phyloP scores from a whole-genome alignment of 2,888 invertebrate species.

The Lymantria dispar region DNA sequence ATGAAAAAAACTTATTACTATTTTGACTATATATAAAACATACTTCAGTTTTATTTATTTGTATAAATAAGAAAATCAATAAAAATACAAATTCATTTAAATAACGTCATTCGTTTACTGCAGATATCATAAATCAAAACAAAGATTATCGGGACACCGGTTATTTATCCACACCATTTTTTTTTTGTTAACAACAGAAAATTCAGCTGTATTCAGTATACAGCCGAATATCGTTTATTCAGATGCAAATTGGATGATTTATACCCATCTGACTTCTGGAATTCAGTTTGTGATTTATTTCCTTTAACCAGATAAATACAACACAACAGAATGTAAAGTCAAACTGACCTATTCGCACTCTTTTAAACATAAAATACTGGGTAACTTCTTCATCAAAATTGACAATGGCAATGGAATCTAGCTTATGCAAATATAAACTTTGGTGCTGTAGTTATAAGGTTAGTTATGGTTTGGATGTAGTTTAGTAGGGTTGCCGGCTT shows the following conservation, averaged over 20 bases:
- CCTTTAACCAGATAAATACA: constrained; percentile 10
- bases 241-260: constrained; percentile 19
- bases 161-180: background rate
- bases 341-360: constrained; percentile 24
- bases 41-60: too few relatives aligned
- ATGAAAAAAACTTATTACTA: too few relatives aligned
- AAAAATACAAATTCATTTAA: too few relatives aligned
- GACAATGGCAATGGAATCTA: background rate
- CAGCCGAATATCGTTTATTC: constrained; percentile 18
- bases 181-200: constrained; percentile 2
- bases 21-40: too few relatives aligned
- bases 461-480: constrained; percentile 5
- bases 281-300: constrained; percentile 21
- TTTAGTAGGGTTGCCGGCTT: constrained; percentile 24
- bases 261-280: constrained; percentile 12
- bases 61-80: too few relatives aligned
- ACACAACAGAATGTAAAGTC: constrained; percentile 15
- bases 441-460: background rate
- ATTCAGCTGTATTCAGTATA: constrained; percentile 8
- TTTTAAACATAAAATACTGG: constrained; percentile 22
- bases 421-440: constrained; percentile 20
- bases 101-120: too few relatives aligned
- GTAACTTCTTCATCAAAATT: too few relatives aligned
- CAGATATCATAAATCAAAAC: too few relatives aligned
- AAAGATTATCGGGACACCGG: too few relatives aligned